Conservation (phyloP, 1,140 invertebrate species). For the Pinna nobilis region DNA sequence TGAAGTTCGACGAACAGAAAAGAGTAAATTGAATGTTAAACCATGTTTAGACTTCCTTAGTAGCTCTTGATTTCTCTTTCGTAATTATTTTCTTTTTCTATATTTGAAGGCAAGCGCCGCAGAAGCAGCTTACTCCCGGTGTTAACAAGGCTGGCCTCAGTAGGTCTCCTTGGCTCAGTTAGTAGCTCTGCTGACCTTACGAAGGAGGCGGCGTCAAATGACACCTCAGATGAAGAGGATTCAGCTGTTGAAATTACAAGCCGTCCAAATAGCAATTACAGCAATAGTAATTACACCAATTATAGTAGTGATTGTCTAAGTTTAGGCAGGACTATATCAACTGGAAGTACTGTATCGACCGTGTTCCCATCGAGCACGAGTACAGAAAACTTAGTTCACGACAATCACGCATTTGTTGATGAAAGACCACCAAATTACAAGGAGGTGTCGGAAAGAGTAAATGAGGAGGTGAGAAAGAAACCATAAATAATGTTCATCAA, state of each 20-base stretch:
- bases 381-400: slow-evolving; percentile 44
- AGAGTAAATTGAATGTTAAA: neutral
- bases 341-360: slow-evolving; percentile 45
- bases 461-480: slow-evolving; percentile 33
- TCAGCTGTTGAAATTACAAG: slow-evolving; percentile 44
- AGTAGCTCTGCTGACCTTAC: slow-evolving; percentile 54
- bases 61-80: neutral
- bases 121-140: slow-evolving; percentile 55
- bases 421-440: slow-evolving; percentile 40
- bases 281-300: slow-evolving; percentile 32
- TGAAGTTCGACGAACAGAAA: no score
- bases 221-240: slow-evolving; percentile 60
- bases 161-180: slow-evolving; percentile 50
- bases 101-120: slow-evolving; percentile 46
- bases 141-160: slow-evolving; percentile 52
- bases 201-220: slow-evolving; percentile 50
- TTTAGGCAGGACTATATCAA: slow-evolving; percentile 49
- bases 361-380: slow-evolving; percentile 42
- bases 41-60: neutral
- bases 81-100: neutral
- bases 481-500: no score
- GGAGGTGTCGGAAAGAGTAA: slow-evolving; percentile 30
- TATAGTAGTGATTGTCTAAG: slow-evolving; percentile 49
- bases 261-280: slow-evolving; percentile 40
- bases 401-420: slow-evolving; percentile 48